Evolutionary conservation across 2,113 vertebrate species (phyloP).

Genomic region (Conger conger): DNA sequence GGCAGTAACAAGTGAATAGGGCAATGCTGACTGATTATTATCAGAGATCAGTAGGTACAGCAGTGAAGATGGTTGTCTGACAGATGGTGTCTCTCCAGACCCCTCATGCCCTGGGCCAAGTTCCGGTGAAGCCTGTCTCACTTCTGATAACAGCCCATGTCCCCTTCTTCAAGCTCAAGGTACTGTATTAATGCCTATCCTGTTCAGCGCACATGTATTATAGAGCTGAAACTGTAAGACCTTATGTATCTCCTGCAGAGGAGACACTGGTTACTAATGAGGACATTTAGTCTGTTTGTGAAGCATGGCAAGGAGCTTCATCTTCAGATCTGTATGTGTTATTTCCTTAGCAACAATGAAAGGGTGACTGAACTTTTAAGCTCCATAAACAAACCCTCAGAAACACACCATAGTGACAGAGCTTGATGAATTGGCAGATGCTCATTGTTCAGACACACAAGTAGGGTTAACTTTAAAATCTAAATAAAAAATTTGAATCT

Average conservation of each 20-base stretch:
- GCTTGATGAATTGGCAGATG: neutral
- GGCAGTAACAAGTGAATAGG: slow-evolving; percentile 34
- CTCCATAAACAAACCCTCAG: too few species aligned
- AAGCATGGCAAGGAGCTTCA: neutral
- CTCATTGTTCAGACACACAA: too few species aligned
- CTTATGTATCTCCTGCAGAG: neutral
- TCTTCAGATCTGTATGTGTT: neutral
- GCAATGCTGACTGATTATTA: neutral
- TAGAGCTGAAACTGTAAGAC: neutral
- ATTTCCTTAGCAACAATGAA: neutral
- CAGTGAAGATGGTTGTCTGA: slow-evolving; percentile 22
- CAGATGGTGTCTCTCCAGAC: slow-evolving; percentile 64
- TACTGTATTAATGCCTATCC: slow-evolving; percentile 41
- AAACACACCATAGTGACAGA: neutral
- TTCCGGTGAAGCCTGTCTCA: slow-evolving; percentile 66
- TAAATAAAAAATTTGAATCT: too few species aligned
- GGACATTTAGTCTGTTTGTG: neutral
- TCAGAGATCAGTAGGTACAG: slow-evolving; percentile 24
- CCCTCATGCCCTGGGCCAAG: slow-evolving; percentile 57
- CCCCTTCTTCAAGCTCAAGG: slow-evolving; percentile 79
- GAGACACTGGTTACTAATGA: neutral
- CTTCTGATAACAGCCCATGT: slow-evolving; percentile 61
- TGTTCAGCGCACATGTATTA: neutral
- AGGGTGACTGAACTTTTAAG: neutral
- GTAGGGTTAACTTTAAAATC: neutral